Percentiles rank a stretch among this genome's conserved stretches.
Conservation (phyloP, 2,113 vertebrate genomes). For the Acrocephalus arundinaceus region DNA sequence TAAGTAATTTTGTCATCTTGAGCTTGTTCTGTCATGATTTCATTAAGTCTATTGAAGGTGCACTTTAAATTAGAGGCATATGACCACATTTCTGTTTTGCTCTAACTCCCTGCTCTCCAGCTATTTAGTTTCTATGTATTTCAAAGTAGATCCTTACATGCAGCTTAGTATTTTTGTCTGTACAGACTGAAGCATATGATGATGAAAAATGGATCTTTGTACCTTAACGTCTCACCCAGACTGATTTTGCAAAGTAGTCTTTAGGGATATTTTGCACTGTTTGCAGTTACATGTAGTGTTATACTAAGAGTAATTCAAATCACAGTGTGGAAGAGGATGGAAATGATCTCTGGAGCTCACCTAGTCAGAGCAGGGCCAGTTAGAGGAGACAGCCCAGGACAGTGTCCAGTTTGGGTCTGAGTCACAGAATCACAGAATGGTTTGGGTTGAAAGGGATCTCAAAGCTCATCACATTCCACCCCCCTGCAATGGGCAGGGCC, state of each 20-base stretch:
- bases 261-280: neutral
- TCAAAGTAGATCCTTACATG: neutral
- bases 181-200: neutral
- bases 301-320: neutral
- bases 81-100: neutral
- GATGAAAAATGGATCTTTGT: neutral
- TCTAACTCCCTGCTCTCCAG: neutral
- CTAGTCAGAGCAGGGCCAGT: neutral
- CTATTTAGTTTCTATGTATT: neutral
- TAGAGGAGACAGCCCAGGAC: neutral
- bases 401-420: neutral
- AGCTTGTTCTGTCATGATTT: neutral
- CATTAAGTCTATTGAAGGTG: neutral
- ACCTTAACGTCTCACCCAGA: neutral
- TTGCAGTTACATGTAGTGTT: neutral
- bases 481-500: neutral
- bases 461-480: neutral
- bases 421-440: neutral
- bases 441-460: neutral
- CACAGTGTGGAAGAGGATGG: neutral
- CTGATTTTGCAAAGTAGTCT: neutral
- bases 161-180: neutral
- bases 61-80: neutral
- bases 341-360: neutral
- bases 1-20: slow-evolving; percentile 8